phyloP scores from a whole-genome alignment of 2,113 vertebrate genomes.

The Callopanchax toddi region DNA sequence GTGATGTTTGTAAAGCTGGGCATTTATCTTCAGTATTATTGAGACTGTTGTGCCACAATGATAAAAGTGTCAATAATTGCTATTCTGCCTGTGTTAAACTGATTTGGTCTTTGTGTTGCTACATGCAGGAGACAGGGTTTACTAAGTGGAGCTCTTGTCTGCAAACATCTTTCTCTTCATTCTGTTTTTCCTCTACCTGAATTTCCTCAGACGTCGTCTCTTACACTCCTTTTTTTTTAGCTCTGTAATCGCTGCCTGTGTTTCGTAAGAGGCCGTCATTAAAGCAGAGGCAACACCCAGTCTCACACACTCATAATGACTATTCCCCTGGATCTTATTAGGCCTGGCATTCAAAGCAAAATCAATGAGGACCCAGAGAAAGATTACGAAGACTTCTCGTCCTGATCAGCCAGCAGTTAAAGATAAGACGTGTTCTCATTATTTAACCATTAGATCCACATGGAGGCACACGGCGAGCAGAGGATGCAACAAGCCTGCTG shows the following conservation, averaged over 20 bases:
- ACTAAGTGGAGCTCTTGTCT: too few relatives aligned
- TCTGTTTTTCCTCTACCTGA: slow-evolving; percentile 5
- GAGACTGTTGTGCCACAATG: too few relatives aligned
- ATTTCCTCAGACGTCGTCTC: slow-evolving; percentile 3
- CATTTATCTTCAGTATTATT: too few relatives aligned
- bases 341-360: slow-evolving; percentile 53
- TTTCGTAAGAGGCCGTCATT: slow-evolving; percentile 58
- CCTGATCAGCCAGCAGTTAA: slow-evolving; percentile 68
- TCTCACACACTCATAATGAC: slow-evolving; percentile 54
- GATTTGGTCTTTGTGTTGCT: too few relatives aligned
- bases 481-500: slow-evolving; percentile 29
- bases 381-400: slow-evolving; percentile 58
- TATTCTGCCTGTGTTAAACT: too few relatives aligned
- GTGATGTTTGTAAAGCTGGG: too few relatives aligned
- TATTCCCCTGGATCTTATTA: slow-evolving; percentile 72
- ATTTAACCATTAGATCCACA: slow-evolving; percentile 68
- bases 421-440: slow-evolving; percentile 62
- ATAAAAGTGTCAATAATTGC: too few relatives aligned
- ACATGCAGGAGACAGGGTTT: too few relatives aligned
- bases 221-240: slow-evolving; percentile 14
- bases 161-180: neutral
- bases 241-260: slow-evolving; percentile 45
- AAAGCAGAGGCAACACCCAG: slow-evolving; percentile 53
- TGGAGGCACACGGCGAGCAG: slow-evolving; percentile 22
- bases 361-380: slow-evolving; percentile 65